A percentile compares a stretch with the other conserved stretches of the same genome.
These are phyloP conservation scores for Lamellibrachia luymesi DNA, from an alignment of 1,140 invertebrate species.

Conservation along the genomic window DNA sequence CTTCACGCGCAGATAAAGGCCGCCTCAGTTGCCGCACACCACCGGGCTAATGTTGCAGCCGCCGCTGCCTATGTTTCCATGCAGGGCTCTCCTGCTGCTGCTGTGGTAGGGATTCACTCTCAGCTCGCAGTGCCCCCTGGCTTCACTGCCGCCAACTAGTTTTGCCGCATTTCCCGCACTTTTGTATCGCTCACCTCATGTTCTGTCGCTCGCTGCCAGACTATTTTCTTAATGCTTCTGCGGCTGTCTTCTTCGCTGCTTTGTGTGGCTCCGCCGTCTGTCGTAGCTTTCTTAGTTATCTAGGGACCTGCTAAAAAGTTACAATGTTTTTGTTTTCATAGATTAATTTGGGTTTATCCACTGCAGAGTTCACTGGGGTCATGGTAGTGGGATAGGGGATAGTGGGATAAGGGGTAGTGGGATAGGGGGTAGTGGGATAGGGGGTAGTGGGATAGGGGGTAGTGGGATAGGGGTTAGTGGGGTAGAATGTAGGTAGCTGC, in stretches of 20 bases:
- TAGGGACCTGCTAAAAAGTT: too few relatives aligned
- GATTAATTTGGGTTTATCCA: background rate
- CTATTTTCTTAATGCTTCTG: too few relatives aligned
- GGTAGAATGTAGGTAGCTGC: too few relatives aligned
- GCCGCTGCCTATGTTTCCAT: constrained; percentile 20
- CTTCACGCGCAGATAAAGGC: constrained; percentile 98
- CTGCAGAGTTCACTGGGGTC: background rate
- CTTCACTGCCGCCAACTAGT: background rate
- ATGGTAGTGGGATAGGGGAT: too few relatives aligned
- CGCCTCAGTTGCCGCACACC: constrained; percentile 80
- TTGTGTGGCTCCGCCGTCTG: background rate
- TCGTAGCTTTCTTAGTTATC: too few relatives aligned
- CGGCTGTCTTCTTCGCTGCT: constrained; percentile 27
- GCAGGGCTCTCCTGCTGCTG: constrained; percentile 35
- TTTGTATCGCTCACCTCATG: background rate
- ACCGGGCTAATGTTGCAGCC: constrained; percentile 50
- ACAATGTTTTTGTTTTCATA: too few relatives aligned
- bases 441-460: too few relatives aligned
- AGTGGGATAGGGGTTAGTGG: too few relatives aligned
- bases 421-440: too few relatives aligned
- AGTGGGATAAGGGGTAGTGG: too few relatives aligned
- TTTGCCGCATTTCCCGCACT: background rate
- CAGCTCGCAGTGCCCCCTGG: constrained; percentile 3
- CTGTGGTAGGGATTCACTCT: constrained; percentile 33
- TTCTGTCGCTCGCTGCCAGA: background rate